Evolutionary conservation across 2,797 vertebrate genomes (phyloP), one percentile per base, ranked within the genome.

Genomic region (Meda fulgida): DNA sequence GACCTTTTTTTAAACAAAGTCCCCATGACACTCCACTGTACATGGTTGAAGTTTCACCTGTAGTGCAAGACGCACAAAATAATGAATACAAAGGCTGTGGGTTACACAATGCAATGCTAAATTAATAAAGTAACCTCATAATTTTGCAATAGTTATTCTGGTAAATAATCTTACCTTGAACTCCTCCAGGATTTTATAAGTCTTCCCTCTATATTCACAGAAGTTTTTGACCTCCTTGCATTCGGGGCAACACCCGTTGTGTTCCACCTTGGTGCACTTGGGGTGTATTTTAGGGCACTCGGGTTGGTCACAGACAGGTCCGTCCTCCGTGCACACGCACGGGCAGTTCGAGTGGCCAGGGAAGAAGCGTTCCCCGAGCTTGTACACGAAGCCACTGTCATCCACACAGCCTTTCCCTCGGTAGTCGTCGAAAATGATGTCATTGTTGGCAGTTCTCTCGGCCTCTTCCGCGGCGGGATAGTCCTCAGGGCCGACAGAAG

Each of bases 151-250:
- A 38, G n/a, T 38, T 38, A 55, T 70, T 81, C 23, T 23, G 16
- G 10, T 55, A 67, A 83, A 2, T 36, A 9, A 26, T 86, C 97
- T 93, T 97, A 99, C 98, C 98, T 99, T 99, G 93, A 99, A 99
- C 93, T 99, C 98, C 90, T 99, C 97, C 94, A 99, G 94, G 92
- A 99, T 97, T 95, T 99, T 99, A 92, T 99, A 99, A 79, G 95
- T 99, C 95, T 99, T 99, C 89, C 97, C 97, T 88, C 97, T 96
- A 92, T 99, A 99, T 95, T 99, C 98, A 95, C 98, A 99, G 95
- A 99, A 99, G 96, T 99, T 99, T 94, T 97, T 99, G 91, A 99
- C 97, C 95, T 99, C 98, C 92, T 99, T 99, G 96, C 98, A 99
- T 91, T 99, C 98, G 1, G 98, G 97, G 92, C 98, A 99, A 93